phyloP scores from a whole-genome alignment of 2,888 invertebrate species.

The Stenichneumon culpator region DNA sequence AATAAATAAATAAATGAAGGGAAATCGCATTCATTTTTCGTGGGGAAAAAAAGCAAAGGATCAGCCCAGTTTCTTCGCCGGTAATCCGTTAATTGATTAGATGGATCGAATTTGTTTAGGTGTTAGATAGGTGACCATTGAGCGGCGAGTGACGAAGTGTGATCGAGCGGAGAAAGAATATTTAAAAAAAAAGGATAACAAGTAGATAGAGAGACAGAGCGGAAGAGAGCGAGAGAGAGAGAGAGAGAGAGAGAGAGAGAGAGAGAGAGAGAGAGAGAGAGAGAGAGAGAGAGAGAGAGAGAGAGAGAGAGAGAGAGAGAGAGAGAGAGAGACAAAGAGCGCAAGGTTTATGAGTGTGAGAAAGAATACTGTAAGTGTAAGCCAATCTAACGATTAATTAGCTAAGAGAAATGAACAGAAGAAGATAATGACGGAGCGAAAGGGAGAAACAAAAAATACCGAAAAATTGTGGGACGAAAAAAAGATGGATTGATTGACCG shows the following conservation, averaged over 20 bases:
- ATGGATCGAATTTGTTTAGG: conserved; percentile 36
- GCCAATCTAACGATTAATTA: conserved; percentile 65
- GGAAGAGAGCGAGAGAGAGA: conserved; percentile 5
- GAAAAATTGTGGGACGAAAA: conserved; percentile 29
- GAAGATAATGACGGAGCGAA: conserved; percentile 23
- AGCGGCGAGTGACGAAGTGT: conserved; percentile 54
- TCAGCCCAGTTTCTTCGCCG: conserved; percentile 42
- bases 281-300: conserved; percentile 32
- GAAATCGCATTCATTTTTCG: conserved; percentile 44
- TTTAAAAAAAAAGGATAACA: conserved; percentile 14
- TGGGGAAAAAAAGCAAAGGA: conserved; percentile 38
- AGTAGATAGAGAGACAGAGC: conserved; percentile 40
- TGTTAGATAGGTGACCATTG: conserved; percentile 42
- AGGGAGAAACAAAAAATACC: conserved; percentile 31
- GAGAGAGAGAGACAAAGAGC: conserved; percentile 37
- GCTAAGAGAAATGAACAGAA: conserved; percentile 61
- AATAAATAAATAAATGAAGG: conserved; percentile 38
- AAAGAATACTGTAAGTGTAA: conserved; percentile 67
- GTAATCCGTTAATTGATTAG: conserved; percentile 36
- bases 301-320: conserved; percentile 1
- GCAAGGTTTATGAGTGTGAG: conserved; percentile 61
- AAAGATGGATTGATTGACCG: not conserved
- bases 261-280: conserved; percentile 24
- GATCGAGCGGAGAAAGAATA: conserved; percentile 25
- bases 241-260: conserved; percentile 13